phyloP scores from a whole-genome alignment of 2,797 vertebrate species.

The Prionace glauca region DNA sequence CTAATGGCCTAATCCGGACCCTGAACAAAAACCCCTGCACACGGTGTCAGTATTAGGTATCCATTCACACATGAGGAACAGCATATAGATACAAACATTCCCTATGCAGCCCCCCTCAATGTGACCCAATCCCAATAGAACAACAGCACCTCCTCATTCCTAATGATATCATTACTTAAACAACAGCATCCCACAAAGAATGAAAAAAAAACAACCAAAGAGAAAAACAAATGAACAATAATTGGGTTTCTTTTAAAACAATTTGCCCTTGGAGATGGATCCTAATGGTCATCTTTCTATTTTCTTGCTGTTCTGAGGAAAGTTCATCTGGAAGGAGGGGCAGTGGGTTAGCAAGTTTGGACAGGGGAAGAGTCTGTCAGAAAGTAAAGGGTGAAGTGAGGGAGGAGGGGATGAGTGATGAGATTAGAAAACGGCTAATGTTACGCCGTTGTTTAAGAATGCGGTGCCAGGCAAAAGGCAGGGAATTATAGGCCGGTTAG shows the following conservation, averaged over 20 bases:
- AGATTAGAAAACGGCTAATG: too few relatives aligned
- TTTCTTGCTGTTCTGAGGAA: too few relatives aligned
- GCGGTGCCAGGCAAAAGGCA: too few relatives aligned
- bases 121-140: neutral
- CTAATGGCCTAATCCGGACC: neutral
- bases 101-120: neutral
- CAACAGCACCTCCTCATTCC: neutral
- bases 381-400: too few relatives aligned
- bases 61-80: neutral
- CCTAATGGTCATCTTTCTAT: neutral
- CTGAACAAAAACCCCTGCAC: neutral
- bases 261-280: neutral
- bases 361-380: too few relatives aligned
- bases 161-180: neutral
- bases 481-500: too few relatives aligned
- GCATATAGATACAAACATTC: neutral
- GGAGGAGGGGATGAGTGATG: too few relatives aligned
- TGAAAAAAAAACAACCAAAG: neutral
- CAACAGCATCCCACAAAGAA: neutral
- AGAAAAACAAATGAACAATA: neutral
- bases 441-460: too few relatives aligned
- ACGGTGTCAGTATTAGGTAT: neutral
- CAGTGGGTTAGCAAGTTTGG: too few relatives aligned
- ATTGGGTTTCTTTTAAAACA: neutral
- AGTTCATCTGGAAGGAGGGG: too few relatives aligned